Conservation (phyloP, 2,113 vertebrate species). For the Nibea albiflora region DNA sequence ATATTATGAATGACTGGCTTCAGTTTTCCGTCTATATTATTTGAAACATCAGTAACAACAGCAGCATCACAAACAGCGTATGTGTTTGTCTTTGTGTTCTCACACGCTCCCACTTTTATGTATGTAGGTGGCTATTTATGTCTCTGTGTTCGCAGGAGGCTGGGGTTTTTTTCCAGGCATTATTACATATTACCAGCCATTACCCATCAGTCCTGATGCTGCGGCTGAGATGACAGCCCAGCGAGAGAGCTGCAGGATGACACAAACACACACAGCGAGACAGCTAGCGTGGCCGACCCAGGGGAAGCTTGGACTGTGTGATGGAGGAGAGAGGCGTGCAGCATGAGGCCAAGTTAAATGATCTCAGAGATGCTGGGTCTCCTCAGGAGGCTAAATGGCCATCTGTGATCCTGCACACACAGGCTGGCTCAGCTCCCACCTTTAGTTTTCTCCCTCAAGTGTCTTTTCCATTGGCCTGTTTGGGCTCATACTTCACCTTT, state of each 20-base stretch:
- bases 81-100: background rate
- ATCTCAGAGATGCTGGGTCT: constrained; percentile 77
- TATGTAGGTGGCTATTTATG: background rate
- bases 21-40: background rate
- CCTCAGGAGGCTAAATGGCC: constrained; percentile 85
- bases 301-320: constrained; percentile 48
- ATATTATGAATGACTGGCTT: constrained; percentile 45
- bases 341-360: constrained; percentile 76
- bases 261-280: constrained; percentile 61
- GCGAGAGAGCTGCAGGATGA: constrained; percentile 59
- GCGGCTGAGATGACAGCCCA: constrained; percentile 44
- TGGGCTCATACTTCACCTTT: background rate
- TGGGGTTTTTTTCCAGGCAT: background rate
- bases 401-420: constrained; percentile 83
- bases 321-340: constrained; percentile 55
- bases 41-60: constrained; percentile 9
- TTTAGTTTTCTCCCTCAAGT: constrained; percentile 29
- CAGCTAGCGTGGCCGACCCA: constrained; percentile 34
- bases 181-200: constrained; percentile 23
- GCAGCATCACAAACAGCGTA: background rate
- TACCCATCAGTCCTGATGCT: constrained; percentile 61
- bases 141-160: background rate
- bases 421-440: constrained; percentile 65
- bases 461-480: background rate
- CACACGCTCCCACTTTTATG: background rate